These are phyloP conservation scores for Turdus rufiventris DNA, from an alignment of 2,113 vertebrate genomes.

Conservation along the genomic window DNA sequence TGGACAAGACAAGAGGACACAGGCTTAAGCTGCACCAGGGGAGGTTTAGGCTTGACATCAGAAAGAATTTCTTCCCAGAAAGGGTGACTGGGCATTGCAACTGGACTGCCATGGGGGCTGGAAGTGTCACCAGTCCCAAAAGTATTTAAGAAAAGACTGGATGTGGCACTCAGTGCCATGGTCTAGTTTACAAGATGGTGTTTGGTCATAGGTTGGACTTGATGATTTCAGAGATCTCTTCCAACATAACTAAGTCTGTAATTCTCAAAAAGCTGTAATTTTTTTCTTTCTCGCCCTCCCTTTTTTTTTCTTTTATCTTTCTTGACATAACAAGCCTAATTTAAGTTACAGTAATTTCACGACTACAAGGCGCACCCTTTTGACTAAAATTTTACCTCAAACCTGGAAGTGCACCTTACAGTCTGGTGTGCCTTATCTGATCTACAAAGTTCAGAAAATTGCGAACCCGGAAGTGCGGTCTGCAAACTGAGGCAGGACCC, in stretches of 20 bases:
- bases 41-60: not conserved
- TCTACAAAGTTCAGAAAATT: no score
- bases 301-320: not conserved
- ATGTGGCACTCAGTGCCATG: not conserved
- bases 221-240: not conserved
- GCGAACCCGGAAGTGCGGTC: no score
- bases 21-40: not conserved
- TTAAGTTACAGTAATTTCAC: no score
- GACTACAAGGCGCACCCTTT: no score
- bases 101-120: not conserved
- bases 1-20: no score
- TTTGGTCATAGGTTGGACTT: not conserved
- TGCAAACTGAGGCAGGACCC: no score
- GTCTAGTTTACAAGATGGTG: not conserved
- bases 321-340: not conserved
- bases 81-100: not conserved
- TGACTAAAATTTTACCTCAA: no score
- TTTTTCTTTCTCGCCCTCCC: rapidly evolving
- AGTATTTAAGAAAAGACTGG: not conserved
- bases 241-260: not conserved
- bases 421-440: no score
- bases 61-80: not conserved
- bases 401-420: no score
- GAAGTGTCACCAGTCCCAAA: not conserved
- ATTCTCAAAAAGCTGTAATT: not conserved